Base-by-base conservation (phyloP, 2,888 invertebrate species). In the Volucella zonaria region DNA sequence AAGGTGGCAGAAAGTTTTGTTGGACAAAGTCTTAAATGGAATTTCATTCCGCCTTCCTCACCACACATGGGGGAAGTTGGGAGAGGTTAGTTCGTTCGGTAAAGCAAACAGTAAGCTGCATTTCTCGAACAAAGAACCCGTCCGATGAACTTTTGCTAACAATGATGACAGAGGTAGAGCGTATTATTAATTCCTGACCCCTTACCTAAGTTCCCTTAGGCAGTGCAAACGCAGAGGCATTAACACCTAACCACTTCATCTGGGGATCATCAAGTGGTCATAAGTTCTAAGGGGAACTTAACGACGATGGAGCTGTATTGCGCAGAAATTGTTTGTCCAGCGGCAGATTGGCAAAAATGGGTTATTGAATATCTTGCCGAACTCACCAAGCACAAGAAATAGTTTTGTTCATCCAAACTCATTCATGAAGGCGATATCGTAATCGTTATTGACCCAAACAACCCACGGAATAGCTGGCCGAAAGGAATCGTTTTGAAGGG, bases 171-270 rank as follows among this genome's bases (percentile, higher is more conserved):
- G 80, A 79, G 70, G 76, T 80, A 40, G 80, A 80, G 67, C 66
- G 58, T 47, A 73, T 88, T 8, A 86, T 88, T 2, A 89, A 89
- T 56, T 62, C 80, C 8, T 43, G 88, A 9, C 81, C 76, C 15
- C 43, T 76, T 31, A 71, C 59, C 12, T 62, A 68, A 18, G 64
- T 70, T 61, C 52, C 77, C 2, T 12, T 71, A 23, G 80, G 31
- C 40, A 10, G 73, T 80, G 11, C 15, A 52, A 18, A 87, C 80
- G 67, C 66, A 15, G 80, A 85, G 64, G 71, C 85, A 0, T 64
- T 88, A 12, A 88, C 88, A 0, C 87, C 87, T 3, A 88, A 88
- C 38, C 87, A 88, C 68, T 86, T 88, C 56, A 56, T 88, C 15
- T n/a, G 74, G 23, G 70, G 73, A 1, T 54, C 66, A 2, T 77